Base-by-base conservation (phyloP, 2,888 invertebrate genomes). In the Chironomus riparius region DNA sequence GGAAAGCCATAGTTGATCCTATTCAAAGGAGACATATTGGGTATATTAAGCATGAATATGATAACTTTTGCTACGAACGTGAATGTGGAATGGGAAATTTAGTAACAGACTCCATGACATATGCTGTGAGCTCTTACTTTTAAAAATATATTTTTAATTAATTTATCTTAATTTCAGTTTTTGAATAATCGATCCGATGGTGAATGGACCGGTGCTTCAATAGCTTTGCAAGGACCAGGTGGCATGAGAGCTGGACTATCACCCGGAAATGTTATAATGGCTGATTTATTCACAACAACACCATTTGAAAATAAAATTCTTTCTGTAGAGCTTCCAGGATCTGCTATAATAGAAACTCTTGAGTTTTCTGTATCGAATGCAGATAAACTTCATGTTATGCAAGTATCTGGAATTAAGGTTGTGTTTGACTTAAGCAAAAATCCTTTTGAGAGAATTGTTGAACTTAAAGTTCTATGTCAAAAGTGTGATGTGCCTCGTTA, bases 21-120 rank as follows among this genome's bases (percentile, higher is more conserved):
- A 78, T 82, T 76, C 89, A 89, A 0, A 84, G 83, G 0, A 81
- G 84, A 77, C 82, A 86, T 13, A 80, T 93, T 3, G 93, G 92
- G 0, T 78, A 78, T 2, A 86, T 88, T 0, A 82, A 85, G 78
- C 90, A 91, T 0, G 81, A 85, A 13, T 81, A 93, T 56, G 84
- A 87, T 1, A 86, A 85, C 47, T 80, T 81, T 1, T 92, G 92
- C 79, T 80, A 87, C 0, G 83, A 83, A 10, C 80, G 80, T 0
- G 93, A 94, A 82, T 94, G 93, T 80, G 91, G 89, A 79, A 83
- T 93, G 70, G 94, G 92, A 38, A 90, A 88, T 81, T 87, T 92
- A 24, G 86, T 92, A 74, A 87, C 91, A 47, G 92, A 93, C 78
- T 89, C 92, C 0, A 88, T 90, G 84, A 84, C 92, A 77, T 84